These are phyloP conservation scores for Parazoanthus atlanticus DNA, from an alignment of 92 coral and sea anemone genomes.

Conservation along the genomic window DNA sequence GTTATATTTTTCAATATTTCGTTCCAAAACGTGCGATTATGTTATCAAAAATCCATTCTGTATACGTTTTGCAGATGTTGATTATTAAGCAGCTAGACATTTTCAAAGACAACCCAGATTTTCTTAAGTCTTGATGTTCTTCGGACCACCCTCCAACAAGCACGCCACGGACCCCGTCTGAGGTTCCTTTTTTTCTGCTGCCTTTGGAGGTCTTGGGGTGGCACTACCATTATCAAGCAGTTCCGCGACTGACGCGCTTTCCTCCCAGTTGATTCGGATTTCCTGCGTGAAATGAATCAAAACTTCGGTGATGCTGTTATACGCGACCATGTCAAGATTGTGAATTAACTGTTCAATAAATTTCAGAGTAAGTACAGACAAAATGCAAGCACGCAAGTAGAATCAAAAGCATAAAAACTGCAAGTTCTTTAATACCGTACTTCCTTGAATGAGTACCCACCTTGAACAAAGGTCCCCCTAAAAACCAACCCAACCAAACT, in stretches of 20 bases:
- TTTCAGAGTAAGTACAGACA: too few species aligned
- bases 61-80: background rate
- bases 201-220: background rate
- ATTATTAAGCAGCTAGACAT: background rate
- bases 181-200: background rate
- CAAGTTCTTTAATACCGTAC: too few species aligned
- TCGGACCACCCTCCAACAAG: background rate
- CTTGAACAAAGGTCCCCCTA: too few species aligned
- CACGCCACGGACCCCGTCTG: constrained; percentile 9
- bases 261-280: constrained; percentile 36
- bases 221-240: constrained; percentile 3
- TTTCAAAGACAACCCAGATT: background rate
- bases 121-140: background rate
- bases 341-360: too few species aligned
- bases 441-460: too few species aligned
- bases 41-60: too few species aligned
- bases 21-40: too few species aligned
- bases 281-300: constrained; percentile 13
- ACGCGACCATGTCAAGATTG: too few species aligned
- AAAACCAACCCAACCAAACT: background rate
- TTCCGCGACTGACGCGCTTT: constrained; percentile 18
- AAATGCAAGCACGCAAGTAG: too few species aligned
- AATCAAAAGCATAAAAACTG: too few species aligned
- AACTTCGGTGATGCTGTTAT: background rate
- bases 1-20: too few species aligned